phyloP scores from a whole-genome alignment of 1,140 invertebrate genomes.

The Magallana gigas region DNA sequence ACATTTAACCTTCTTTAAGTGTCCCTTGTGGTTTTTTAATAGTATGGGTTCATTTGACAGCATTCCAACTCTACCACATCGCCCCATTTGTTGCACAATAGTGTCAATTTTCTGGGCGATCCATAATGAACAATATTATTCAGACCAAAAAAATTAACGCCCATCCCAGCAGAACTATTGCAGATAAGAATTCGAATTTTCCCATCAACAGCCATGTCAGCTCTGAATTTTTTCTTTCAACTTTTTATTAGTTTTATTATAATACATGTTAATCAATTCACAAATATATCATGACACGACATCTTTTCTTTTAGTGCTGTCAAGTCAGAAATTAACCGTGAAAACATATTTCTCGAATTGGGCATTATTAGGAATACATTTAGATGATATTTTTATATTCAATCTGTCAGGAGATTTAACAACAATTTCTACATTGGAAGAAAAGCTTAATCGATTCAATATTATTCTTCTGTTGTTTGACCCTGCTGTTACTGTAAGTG shows the following conservation, averaged over 20 bases:
- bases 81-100: constrained; percentile 43
- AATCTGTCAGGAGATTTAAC: constrained; percentile 41
- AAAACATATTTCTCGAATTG: constrained; percentile 35
- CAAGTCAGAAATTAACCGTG: constrained; percentile 27
- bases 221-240: constrained; percentile 46
- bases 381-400: constrained; percentile 49
- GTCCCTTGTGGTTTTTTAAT: constrained; percentile 44
- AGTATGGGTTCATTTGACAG: constrained; percentile 33
- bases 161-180: constrained; percentile 52
- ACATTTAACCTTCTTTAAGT: constrained; percentile 41
- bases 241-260: constrained; percentile 22
- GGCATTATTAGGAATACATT: constrained; percentile 30
- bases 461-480: constrained; percentile 34
- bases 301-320: background rate
- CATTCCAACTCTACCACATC: background rate
- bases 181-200: constrained; percentile 47
- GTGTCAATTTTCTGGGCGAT: constrained; percentile 47
- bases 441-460: constrained; percentile 14
- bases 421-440: background rate
- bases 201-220: constrained; percentile 47
- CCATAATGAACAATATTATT: constrained; percentile 52
- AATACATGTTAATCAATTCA: constrained; percentile 6
- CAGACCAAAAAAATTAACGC: constrained; percentile 41
- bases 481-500: constrained; percentile 32
- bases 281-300: constrained; percentile 25